A percentile compares a stretch with the other conserved stretches of the same genome.
Conservation (phyloP, 2,797 vertebrate genomes). For the Oryzias sinensis region DNA sequence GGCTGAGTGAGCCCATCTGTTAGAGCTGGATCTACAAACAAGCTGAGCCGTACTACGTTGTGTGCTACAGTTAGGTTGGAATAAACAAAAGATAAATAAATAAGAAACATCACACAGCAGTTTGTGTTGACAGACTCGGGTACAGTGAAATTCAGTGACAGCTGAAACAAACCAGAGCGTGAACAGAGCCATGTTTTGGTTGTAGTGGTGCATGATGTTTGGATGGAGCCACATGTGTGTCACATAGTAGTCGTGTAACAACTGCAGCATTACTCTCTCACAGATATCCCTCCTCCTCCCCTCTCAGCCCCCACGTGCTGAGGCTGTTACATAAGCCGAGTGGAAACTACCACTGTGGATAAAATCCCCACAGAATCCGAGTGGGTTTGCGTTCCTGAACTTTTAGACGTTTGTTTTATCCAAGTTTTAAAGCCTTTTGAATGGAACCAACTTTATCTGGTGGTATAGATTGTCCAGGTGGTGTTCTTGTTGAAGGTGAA, state of each 20-base stretch:
- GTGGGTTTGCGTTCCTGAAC: slow-evolving; percentile 9
- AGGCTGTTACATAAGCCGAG: slow-evolving; percentile 58
- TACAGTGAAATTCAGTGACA: not conserved
- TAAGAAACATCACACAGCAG: not conserved
- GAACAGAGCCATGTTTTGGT: not conserved
- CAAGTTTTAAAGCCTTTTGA: not conserved
- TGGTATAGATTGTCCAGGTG: too few relatives aligned
- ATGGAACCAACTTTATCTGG: not conserved
- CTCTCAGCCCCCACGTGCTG: slow-evolving; percentile 37
- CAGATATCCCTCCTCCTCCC: slow-evolving; percentile 25
- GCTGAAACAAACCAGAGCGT: slow-evolving; percentile 4
- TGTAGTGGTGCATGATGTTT: slow-evolving; percentile 18
- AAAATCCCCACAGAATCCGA: slow-evolving; percentile 16
- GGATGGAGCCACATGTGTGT: slow-evolving; percentile 25
- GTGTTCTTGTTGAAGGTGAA: not conserved
- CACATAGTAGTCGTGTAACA: slow-evolving; percentile 29
- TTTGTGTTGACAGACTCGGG: not conserved
- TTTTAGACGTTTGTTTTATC: slow-evolving; percentile 1
- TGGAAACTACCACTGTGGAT: slow-evolving; percentile 34
- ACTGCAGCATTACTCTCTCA: slow-evolving; percentile 49
- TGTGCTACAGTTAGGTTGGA: not conserved
- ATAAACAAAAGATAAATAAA: not conserved
- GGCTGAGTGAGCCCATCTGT: slow-evolving; percentile 24
- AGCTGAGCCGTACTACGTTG: not conserved
- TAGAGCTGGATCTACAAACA: slow-evolving; percentile 4